Evolutionary conservation across 2,113 vertebrate genomes (phyloP).

Genomic region (Myiagra hebetior): DNA sequence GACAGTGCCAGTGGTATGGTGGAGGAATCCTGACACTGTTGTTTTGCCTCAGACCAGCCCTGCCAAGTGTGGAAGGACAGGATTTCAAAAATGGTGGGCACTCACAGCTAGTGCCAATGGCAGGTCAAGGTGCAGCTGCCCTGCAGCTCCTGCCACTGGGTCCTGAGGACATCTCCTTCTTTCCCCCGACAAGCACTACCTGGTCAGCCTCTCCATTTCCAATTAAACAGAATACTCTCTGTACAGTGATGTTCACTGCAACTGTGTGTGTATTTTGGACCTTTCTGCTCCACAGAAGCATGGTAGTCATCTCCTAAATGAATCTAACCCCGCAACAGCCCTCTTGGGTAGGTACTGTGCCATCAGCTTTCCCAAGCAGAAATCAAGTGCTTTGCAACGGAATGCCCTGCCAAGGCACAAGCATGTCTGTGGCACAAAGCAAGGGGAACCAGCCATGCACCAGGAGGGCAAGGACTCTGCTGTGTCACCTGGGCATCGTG

Average conservation of each 20-base stretch:
- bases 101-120: neutral
- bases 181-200: neutral
- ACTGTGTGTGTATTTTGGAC: neutral
- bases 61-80: rapidly evolving
- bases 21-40: neutral
- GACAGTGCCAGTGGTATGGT: neutral
- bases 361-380: neutral
- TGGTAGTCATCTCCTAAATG: neutral
- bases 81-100: neutral
- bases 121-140: neutral
- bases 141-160: rapidly evolving
- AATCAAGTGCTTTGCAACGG: neutral
- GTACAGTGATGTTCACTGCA: neutral
- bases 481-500: neutral
- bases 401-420: neutral
- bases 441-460: neutral
- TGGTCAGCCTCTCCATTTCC: neutral
- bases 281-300: neutral
- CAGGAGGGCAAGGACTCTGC: neutral
- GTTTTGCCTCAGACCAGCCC: neutral
- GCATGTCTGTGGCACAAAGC: neutral
- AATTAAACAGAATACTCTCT: neutral
- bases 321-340: neutral
- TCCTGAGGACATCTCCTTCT: neutral
- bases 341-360: neutral